A percentile compares a stretch with the other conserved stretches of the same genome.
phyloP scores from a whole-genome alignment of 2,888 invertebrate species.

The Ethmia dodecea region DNA sequence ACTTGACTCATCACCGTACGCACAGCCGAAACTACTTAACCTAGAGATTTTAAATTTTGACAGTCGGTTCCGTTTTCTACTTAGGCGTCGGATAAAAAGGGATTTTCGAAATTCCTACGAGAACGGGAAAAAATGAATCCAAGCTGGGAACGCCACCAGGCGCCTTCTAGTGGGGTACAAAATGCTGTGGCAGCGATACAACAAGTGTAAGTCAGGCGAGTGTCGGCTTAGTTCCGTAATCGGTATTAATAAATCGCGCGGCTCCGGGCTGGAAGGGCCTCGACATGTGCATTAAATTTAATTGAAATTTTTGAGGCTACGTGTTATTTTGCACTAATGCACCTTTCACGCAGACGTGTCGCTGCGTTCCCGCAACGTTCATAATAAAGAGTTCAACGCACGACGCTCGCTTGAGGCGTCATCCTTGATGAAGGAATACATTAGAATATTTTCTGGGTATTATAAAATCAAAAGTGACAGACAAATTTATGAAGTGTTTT shows the following conservation, averaged over 20 bases:
- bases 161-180: constrained; percentile 45
- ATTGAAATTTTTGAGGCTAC: constrained; percentile 70
- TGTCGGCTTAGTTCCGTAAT: constrained; percentile 46
- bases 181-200: constrained; percentile 45
- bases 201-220: constrained; percentile 46
- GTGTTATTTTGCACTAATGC: constrained; percentile 64
- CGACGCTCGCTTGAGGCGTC: background rate
- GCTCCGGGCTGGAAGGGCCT: constrained; percentile 20
- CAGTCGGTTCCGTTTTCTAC: too few relatives aligned
- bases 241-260: constrained; percentile 54
- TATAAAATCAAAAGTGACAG: background rate
- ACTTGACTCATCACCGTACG: too few relatives aligned
- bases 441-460: background rate
- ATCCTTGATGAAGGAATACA: constrained; percentile 1
- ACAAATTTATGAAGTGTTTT: background rate
- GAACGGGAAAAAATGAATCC: too few relatives aligned
- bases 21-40: too few relatives aligned
- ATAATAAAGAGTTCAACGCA: constrained; percentile 39
- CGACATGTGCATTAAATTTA: constrained; percentile 64
- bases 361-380: constrained; percentile 22
- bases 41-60: too few relatives aligned
- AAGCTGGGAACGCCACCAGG: too few relatives aligned
- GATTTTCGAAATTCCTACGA: too few relatives aligned
- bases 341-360: constrained; percentile 50
- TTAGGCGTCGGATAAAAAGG: too few relatives aligned